A percentile compares a stretch with the other conserved stretches of the same genome.
Evolutionary conservation across 2,113 vertebrate genomes (phyloP).

Genomic region (Carettochelys insculpta): DNA sequence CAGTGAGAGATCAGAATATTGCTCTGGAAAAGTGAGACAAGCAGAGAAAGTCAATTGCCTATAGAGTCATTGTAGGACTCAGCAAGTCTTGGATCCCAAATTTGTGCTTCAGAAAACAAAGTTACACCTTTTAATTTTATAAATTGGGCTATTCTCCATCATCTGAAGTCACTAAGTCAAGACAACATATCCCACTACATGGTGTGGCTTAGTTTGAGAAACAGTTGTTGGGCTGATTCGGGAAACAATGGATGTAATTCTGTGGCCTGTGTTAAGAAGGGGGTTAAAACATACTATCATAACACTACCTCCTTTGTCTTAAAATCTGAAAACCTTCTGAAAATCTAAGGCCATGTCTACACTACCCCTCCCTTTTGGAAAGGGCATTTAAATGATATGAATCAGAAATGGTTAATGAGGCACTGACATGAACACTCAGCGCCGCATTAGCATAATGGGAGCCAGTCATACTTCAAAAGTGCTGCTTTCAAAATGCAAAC

Average conservation of each 20-base stretch:
- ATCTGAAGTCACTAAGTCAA: not conserved
- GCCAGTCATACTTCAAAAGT: no score
- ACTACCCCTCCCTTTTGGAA: no score
- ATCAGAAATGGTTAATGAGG: no score
- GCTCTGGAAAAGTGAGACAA: not conserved
- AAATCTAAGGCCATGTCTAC: no score
- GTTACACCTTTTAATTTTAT: not conserved
- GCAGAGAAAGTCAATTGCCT: not conserved
- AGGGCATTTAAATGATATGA: no score
- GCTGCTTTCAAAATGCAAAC: no score
- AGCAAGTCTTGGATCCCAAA: not conserved
- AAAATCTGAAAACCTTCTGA: not conserved
- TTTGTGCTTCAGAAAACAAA: not conserved
- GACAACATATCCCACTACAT: no score
- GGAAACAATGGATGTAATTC: not conserved
- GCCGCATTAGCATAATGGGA: no score
- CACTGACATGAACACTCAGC: no score
- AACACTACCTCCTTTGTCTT: not conserved
- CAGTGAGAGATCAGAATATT: not conserved
- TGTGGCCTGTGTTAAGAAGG: not conserved
- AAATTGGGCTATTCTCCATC: not conserved
- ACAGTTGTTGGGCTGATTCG: not conserved
- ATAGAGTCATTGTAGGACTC: not conserved
- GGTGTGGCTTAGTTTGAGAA: not conserved
- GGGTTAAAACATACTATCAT: not conserved